Evolutionary conservation across 2,797 vertebrate genomes (phyloP).

Genomic region (Mionectes olivaceus): DNA sequence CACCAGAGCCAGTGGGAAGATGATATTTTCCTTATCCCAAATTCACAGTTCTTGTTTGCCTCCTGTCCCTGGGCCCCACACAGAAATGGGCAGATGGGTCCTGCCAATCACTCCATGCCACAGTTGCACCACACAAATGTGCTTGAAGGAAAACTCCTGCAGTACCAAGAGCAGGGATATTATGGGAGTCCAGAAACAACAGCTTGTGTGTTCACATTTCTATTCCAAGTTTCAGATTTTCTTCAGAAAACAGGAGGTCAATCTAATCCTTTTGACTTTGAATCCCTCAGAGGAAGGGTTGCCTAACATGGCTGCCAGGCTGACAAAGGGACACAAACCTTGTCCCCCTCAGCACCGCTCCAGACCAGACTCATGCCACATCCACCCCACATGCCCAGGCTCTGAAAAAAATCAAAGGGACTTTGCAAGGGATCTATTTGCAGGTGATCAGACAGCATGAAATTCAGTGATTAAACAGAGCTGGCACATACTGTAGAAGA

Average conservation of each 20-base stretch:
- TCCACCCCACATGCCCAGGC: background rate
- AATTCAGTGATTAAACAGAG: background rate
- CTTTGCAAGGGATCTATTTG: background rate
- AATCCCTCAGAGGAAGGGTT: background rate
- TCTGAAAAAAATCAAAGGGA: background rate
- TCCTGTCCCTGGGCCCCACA: background rate
- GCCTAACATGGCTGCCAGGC: background rate
- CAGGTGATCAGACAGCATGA: background rate
- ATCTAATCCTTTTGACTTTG: background rate
- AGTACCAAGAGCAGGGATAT: background rate
- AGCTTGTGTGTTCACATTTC: conserved; percentile 46
- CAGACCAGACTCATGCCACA: background rate
- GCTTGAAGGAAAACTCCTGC: conserved; percentile 10
- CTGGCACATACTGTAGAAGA: background rate
- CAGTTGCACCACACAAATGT: conserved; percentile 5
- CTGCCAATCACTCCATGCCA: background rate
- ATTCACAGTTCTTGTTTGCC: background rate
- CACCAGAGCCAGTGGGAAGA: background rate
- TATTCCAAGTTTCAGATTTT: background rate
- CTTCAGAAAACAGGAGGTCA: conserved; percentile 27
- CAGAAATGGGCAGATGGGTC: conserved; percentile 5
- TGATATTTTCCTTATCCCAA: background rate
- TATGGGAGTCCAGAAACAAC: background rate
- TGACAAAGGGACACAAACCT: background rate
- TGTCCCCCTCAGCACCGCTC: background rate